Base-by-base conservation (phyloP, 2,888 invertebrate genomes). In the Acronicta aceris region DNA sequence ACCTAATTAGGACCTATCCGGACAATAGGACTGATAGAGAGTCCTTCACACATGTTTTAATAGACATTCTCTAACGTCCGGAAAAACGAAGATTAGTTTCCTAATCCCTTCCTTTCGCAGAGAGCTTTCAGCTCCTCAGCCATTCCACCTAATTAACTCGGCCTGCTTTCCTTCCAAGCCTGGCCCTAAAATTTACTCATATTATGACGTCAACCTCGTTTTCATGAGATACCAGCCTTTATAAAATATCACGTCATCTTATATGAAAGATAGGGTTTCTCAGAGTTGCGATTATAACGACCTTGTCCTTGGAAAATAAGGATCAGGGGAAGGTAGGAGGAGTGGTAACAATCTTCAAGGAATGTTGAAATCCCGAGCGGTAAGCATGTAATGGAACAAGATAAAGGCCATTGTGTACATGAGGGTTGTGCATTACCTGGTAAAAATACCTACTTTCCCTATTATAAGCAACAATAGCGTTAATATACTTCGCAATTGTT, bases 81-180 rank as follows among this genome's bases (percentile, higher is more conserved):
- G 59, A 63, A 73, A 66, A 63, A 60, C 48, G 48, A 15, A 60
- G 59, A 60, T 65, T 43, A 61, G 45, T 54, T 50, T 45, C 51
- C 30, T 56, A 59, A 78, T 67, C 55, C 55, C 51, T 72, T 72
- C 59, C 67, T 59, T 41, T 41, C 40, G 27, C 43, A 47, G 33
- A 69, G 50, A 78, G 76, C 59, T 64, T 55, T 65, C 43, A 53
- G 59, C 36, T 62, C 46, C 51, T 50, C 49, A 68, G 61, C 50
- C 45, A 58, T 72, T 65, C 58, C 53, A 58, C 40, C 33, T 67
- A 70, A 77, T 79, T 77, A 77, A 76, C 62, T 64, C 42, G 51
- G 33, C 56, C 53, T 56, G 57, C 56, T 48, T 54, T 42, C 27
- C 10, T 42, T 41, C 36, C 48, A 52, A 65, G 55, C 51, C 16